Percentiles rank a stretch among this genome's conserved stretches.
phyloP scores from a whole-genome alignment of 2,888 invertebrate genomes.

The Drosophila putrida region DNA sequence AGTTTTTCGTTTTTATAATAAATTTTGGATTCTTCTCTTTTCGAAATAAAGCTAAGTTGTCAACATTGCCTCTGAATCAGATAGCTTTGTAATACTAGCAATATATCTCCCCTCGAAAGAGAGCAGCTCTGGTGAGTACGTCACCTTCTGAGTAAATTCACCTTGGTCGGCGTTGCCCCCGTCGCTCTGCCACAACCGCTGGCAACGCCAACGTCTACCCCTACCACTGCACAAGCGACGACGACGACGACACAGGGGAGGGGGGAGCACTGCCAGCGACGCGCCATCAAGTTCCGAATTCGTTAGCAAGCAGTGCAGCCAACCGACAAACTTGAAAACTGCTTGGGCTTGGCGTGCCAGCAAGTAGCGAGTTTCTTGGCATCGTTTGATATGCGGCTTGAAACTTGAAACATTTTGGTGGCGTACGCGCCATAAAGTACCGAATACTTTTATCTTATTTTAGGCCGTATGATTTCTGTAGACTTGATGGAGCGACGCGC shows the following conservation, averaged over 20 bases:
- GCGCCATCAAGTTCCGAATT: conserved; percentile 74
- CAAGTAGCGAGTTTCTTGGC: conserved; percentile 58
- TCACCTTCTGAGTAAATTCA: no score
- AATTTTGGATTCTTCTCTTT: no score
- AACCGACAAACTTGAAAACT: conserved; percentile 67
- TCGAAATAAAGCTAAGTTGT: no score
- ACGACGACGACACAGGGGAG: conserved; percentile 61
- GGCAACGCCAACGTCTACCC: conserved; percentile 57
- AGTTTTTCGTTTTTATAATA: no score
- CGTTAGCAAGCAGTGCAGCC: conserved; percentile 27
- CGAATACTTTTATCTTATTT: conserved; percentile 70
- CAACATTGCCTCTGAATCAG: no score
- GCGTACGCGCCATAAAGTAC: conserved; percentile 82
- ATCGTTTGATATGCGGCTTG: conserved; percentile 19
- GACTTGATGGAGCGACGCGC: conserved; percentile 82
- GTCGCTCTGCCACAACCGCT: conserved; percentile 33
- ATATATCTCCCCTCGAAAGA: no score
- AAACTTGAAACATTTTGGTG: conserved; percentile 81
- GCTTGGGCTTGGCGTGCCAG: conserved; percentile 70
- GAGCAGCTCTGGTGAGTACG: no score
- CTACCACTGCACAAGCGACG: conserved; percentile 68
- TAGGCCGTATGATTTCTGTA: conserved; percentile 45
- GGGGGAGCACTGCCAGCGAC: conserved; percentile 59
- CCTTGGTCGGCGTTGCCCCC: not conserved
- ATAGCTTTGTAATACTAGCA: no score